Evolutionary conservation across 2,113 vertebrate species (phyloP), one percentile per base, ranked within the genome.

Genomic region (Rhadina sibilatrix): DNA sequence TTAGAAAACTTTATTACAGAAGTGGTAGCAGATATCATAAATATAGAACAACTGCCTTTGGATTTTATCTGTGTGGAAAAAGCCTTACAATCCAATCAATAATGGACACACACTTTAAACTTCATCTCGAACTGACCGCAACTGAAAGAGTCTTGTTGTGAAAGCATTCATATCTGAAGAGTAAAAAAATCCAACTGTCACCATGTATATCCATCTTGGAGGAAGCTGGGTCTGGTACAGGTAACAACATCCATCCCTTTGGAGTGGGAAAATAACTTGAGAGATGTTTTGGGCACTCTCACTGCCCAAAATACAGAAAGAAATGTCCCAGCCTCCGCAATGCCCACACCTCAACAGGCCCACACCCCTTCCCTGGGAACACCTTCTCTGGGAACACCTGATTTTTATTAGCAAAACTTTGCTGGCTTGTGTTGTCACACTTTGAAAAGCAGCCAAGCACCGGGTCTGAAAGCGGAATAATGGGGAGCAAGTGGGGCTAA

Each of bases 301-400:
- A 22, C 9, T 65, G 40, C 46, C 35, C 64, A 65, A 22, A 54
- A 17, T 0, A 35, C 30, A 59, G 60, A 54, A 53, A 57, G 31
- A 33, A 92, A 49, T 3, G 5, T 53, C 22, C 24, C 30, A 71
- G 28, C 25, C 35, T 42, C 47, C 0, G 0, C 18, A 28, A 63
- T 4, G 54, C 59, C 70, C 2, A 4, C 0, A 0, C 11, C 50
- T 76, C 24, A 0, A 23, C 12, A 12, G 20, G 54, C 68, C 60
- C 69, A 53, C 46, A 60, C 15, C 37, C 22, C 53, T 49, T 83
- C 33, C 52, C 49, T 2, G 1, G 25, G 60, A 93, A 38, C 10
- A 31, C 16, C 12, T 71, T 44, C 65, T 49, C 56, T 3, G 1
- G 52, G 61, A 89, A 50, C 20, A 57, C 31, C 15, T 44, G 47